A percentile compares a stretch with the other conserved stretches of the same genome.
Conservation (phyloP, 2,797 vertebrate species). For the Arnoldichthys spilopterus region DNA sequence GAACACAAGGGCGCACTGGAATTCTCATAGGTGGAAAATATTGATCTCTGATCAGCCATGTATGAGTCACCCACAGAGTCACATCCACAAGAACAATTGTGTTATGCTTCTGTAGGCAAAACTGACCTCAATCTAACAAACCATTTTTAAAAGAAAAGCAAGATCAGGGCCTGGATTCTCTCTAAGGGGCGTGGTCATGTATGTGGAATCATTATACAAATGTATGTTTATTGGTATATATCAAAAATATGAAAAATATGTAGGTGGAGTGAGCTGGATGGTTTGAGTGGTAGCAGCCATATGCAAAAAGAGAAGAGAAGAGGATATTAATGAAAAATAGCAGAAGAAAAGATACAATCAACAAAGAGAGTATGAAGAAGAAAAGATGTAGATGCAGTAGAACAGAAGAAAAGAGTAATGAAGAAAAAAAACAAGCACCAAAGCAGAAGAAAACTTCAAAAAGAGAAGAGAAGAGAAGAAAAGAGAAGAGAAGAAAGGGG, state of each 20-base stretch:
- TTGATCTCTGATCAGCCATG: constrained; percentile 9
- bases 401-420: not conserved
- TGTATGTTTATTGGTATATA: too few relatives aligned
- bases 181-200: not conserved
- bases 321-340: not conserved
- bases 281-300: too few relatives aligned
- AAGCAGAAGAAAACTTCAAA: not conserved
- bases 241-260: too few relatives aligned
- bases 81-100: not conserved
- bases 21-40: not conserved
- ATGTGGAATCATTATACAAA: too few relatives aligned
- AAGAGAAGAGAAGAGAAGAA: not conserved
- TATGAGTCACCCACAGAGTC: constrained; percentile 22
- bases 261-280: not conserved
- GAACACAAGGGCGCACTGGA: not conserved
- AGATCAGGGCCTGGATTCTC: constrained; percentile 5
- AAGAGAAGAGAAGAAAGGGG: not conserved
- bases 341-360: not conserved
- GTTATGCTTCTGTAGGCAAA: not conserved
- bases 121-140: not conserved
- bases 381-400: not conserved
- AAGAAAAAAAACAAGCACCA: not conserved
- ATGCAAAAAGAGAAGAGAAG: not conserved
- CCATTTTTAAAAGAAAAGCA: not conserved
- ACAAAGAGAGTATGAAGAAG: not conserved